Conservation (phyloP, 2,113 vertebrate species). For the Notechis scutatus region DNA sequence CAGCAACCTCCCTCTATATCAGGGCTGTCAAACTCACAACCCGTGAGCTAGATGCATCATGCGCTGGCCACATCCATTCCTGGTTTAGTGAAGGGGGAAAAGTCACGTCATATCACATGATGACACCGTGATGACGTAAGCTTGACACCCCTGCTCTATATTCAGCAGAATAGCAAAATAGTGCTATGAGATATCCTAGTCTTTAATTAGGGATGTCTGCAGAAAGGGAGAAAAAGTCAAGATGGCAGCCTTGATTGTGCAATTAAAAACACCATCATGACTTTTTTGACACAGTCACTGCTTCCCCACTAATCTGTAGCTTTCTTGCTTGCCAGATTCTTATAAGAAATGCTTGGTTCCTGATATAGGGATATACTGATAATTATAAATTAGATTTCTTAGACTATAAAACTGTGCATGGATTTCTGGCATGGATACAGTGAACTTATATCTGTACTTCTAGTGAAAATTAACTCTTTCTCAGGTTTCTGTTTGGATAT, state of each 20-base stretch:
- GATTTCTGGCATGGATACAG: neutral
- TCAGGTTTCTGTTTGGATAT: neutral
- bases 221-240: neutral
- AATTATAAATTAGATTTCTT: neutral
- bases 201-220: neutral
- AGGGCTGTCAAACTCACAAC: no score
- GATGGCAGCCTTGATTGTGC: neutral
- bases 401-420: neutral
- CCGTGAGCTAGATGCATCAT: no score
- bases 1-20: neutral
- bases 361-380: neutral
- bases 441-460: neutral
- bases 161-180: neutral
- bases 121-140: no score
- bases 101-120: no score
- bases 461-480: neutral
- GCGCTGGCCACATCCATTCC: no score
- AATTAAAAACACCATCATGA: neutral
- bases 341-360: neutral
- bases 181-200: neutral
- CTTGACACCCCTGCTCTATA: neutral
- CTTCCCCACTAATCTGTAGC: neutral
- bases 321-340: neutral
- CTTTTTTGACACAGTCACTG: neutral
- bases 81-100: no score